A percentile compares a stretch with the other conserved stretches of the same genome.
Conservation (phyloP, 2,888 invertebrate genomes). For the Tricholauxania praeusta region DNA sequence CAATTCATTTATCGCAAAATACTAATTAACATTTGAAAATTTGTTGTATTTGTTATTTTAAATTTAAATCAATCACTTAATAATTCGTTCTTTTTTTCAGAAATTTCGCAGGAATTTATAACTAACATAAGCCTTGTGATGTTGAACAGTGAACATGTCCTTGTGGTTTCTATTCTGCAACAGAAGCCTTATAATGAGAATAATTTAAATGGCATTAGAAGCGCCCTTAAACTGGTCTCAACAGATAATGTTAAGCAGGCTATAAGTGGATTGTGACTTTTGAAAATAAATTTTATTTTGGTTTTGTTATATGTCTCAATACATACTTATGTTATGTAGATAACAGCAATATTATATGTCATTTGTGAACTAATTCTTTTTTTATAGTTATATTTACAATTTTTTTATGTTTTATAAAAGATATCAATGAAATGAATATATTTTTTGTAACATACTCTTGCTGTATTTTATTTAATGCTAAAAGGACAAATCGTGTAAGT, state of each 20-base stretch:
- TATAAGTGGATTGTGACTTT: conserved; percentile 63
- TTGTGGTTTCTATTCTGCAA: conserved; percentile 64
- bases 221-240: conserved; percentile 65
- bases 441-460: no score
- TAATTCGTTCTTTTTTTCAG: neutral
- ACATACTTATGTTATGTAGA: neutral
- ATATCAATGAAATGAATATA: conserved; percentile 6
- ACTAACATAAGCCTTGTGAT: conserved; percentile 61
- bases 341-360: neutral
- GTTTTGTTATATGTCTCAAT: neutral
- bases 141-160: conserved; percentile 64
- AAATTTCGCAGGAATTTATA: conserved; percentile 62
- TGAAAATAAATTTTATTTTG: conserved; percentile 6
- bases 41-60: conserved; percentile 9
- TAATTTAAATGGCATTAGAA: conserved; percentile 64
- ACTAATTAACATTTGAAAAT: no score
- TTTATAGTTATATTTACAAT: conserved; percentile 2
- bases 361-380: conserved; percentile 17
- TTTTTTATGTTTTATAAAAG: conserved; percentile 11
- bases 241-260: conserved; percentile 67
- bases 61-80: conserved; percentile 9
- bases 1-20: no score
- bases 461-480: no score
- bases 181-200: conserved; percentile 64
- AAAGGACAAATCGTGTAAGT: no score